Percentiles rank a stretch among this genome's conserved stretches.
Conservation (phyloP, 1,140 invertebrate genomes). For the Cyclargus thomasi region DNA sequence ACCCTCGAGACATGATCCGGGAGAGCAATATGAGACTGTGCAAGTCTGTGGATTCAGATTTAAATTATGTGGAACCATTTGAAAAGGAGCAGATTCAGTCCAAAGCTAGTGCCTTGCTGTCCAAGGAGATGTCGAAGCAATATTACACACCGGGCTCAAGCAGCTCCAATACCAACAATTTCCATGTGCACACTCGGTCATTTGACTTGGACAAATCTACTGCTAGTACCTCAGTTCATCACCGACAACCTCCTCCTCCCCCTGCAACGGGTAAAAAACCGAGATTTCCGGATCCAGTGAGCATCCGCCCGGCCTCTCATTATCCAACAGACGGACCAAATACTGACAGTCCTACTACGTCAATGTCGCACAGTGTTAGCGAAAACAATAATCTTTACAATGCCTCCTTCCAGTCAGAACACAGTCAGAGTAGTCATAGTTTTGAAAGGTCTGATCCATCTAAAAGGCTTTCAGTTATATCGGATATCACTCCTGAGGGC, state of each 20-base stretch:
- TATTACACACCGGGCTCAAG: conserved; percentile 47
- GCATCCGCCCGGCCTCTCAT: conserved; percentile 64
- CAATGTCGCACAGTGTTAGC: conserved; percentile 53
- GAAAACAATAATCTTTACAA: conserved; percentile 62
- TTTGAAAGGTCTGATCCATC: conserved; percentile 43
- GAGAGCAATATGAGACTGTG: conserved; percentile 54
- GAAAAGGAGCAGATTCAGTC: conserved; percentile 67
- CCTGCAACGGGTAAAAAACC: conserved; percentile 59
- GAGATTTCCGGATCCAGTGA: conserved; percentile 63
- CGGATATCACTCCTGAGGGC: conserved; percentile 65
- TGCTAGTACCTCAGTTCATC: conserved; percentile 36
- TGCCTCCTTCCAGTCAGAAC: conserved; percentile 47
- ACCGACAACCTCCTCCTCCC: conserved; percentile 59
- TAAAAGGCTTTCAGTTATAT: conserved; percentile 63
- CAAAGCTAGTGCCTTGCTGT: conserved; percentile 59
- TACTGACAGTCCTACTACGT: conserved; percentile 30
- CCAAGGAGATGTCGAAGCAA: conserved; percentile 59
- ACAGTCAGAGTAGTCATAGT: conserved; percentile 28
- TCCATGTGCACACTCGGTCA: conserved; percentile 41
- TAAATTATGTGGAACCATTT: conserved; percentile 70
- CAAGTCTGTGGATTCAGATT: conserved; percentile 67
- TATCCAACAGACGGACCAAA: conserved; percentile 50
- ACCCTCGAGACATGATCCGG: conserved; percentile 58
- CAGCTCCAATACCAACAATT: conserved; percentile 40
- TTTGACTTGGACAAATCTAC: conserved; percentile 39